Evolutionary conservation across 37 sponge, comb jelly and placozoan genomes (phyloP), one percentile per base, ranked within the genome.

Genomic region (Aphrocallistes beatrix): DNA sequence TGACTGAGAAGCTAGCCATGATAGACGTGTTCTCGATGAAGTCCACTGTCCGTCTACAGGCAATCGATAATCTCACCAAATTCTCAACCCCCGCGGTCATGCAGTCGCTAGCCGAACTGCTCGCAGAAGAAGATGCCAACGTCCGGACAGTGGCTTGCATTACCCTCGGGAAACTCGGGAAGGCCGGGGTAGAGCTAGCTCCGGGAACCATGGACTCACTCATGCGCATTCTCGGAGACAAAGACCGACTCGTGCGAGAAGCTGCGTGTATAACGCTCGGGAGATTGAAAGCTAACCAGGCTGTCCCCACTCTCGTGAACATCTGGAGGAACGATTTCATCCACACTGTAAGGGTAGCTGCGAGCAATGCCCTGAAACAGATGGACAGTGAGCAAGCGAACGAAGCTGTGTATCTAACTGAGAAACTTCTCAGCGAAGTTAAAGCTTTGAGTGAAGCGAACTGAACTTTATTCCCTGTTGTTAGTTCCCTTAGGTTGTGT

Each of bases 251-350:
- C 28, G 95, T 94, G 30, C 82, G 99, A 1, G 95, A 97, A 87
- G 89, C 92, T 42, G 95, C 91, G 37, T 97, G 99, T 38, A 92
- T 97, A 81, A 88, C 92, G 39, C 89, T 97, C 25, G 99, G 93
- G 19, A 81, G 87, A 6, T 81, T 97, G 60, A 93, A 97, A 82
- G 91, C 90, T 21, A 69, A 50, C 0, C 87, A 88, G 50, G 93
- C 94, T 37, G 90, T 94, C 0, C 89, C 93, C 25, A 50, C 86
- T 30, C 87, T 97, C 37, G 82, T 94, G 37, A 30, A 92, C 38
- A 86, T 86, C 51, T 97, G 99, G 96, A 84, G 99, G 19, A 97
- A 97, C 89, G 99, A 97, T 88, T 90, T 92, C 84, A 97, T 97
- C 38, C 93, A 93, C 50, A 89, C 91, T 37, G 99, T 97, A 25